Percentiles rank a stretch among this genome's conserved stretches.
Conservation (phyloP, 2,113 vertebrate species). For the Orthonyx spaldingii region DNA sequence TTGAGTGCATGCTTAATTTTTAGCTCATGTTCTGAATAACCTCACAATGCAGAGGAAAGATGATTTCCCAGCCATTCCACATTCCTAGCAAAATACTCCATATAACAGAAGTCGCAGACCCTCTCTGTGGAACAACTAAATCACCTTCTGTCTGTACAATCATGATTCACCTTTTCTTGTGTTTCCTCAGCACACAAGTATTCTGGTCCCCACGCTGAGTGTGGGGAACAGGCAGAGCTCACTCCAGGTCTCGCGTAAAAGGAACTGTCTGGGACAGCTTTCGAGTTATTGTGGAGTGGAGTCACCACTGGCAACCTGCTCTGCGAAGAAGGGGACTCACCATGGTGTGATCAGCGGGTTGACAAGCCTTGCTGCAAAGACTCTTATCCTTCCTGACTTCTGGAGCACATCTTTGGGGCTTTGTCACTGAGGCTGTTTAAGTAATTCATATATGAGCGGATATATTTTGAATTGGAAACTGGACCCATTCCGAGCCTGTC, state of each 20-base stretch:
- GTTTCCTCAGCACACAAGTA: neutral
- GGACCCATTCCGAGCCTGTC: neutral
- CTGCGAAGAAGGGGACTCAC: neutral
- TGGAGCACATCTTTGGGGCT: neutral
- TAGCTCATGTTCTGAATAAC: neutral
- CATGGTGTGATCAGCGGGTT: rapidly evolving
- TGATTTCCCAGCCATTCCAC: neutral
- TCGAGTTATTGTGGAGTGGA: neutral
- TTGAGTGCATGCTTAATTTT: neutral
- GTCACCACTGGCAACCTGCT: rapidly evolving
- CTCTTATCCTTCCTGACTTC: neutral
- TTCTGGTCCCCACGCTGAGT: neutral
- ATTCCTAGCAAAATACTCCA: neutral
- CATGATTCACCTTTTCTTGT: neutral
- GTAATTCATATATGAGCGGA: rapidly evolving
- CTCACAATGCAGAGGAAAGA: neutral
- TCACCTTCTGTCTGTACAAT: neutral
- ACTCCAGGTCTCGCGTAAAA: neutral
- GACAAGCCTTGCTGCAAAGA: neutral
- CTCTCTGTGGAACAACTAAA: neutral
- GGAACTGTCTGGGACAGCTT: neutral
- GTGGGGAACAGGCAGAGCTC: neutral
- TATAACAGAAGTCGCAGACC: neutral
- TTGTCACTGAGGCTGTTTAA: neutral
- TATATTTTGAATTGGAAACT: neutral